A percentile compares a stretch with the other conserved stretches of the same genome.
phyloP scores from a whole-genome alignment of 2,797 vertebrate genomes.

The Bovichtus diacanthus region DNA sequence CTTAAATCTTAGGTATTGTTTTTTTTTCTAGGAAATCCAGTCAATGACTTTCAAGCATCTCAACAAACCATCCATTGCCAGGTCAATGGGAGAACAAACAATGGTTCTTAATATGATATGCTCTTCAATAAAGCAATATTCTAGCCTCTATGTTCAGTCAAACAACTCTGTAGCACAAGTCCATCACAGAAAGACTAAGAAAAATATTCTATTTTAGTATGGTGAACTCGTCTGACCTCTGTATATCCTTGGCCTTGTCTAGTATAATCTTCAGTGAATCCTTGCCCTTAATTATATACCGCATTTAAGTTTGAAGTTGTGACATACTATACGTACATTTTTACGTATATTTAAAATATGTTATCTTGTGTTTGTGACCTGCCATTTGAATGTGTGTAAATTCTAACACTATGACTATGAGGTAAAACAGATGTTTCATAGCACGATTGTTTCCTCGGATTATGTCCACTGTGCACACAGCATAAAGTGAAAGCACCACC shows the following conservation, averaged over 20 bases:
- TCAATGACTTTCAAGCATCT: too few relatives aligned
- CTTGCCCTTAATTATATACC: background rate
- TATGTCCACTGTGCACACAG: conserved; percentile 49
- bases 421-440: conserved; percentile 21
- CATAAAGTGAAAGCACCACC: conserved; percentile 55
- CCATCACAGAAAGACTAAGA: too few relatives aligned
- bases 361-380: background rate
- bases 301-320: background rate
- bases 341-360: background rate
- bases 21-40: background rate
- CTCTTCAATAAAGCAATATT: background rate
- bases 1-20: background rate
- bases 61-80: background rate
- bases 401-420: background rate
- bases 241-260: background rate
- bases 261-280: background rate
- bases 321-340: background rate
- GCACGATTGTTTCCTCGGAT: conserved; percentile 32
- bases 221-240: background rate
- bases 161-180: too few relatives aligned
- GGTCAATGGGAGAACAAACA: background rate
- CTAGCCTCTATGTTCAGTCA: background rate
- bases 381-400: background rate
- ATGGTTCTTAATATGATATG: background rate
- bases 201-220: too few relatives aligned